Conservation (phyloP, 2,888 invertebrate genomes). For the Ophion costatus region DNA sequence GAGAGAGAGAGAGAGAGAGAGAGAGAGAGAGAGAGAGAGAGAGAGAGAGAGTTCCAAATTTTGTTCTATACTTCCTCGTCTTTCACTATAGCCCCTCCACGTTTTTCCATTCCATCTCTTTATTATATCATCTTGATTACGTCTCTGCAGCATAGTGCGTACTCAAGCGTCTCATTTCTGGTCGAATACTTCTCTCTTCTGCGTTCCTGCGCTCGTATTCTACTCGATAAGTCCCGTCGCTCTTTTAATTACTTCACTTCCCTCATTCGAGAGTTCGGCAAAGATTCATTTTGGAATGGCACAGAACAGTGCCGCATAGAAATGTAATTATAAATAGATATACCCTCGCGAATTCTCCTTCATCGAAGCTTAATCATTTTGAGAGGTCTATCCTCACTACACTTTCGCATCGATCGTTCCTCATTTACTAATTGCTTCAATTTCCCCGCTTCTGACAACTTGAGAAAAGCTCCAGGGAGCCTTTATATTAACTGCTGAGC, state of each 20-base stretch:
- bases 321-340: not conserved
- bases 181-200: slow-evolving; percentile 38
- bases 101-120: slow-evolving; percentile 39
- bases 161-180: slow-evolving; percentile 32
- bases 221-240: slow-evolving; percentile 34
- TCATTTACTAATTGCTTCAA: slow-evolving; percentile 19
- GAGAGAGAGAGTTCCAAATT: slow-evolving; percentile 16
- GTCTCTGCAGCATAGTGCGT: slow-evolving; percentile 37
- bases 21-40: not conserved
- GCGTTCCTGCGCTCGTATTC: slow-evolving; percentile 13
- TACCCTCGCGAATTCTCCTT: not conserved
- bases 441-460: not conserved
- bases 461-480: not conserved
- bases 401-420: slow-evolving; percentile 10
- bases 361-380: slow-evolving; percentile 11
- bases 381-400: not conserved
- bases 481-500: not conserved
- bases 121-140: slow-evolving; percentile 58
- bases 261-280: slow-evolving; percentile 11
- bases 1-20: not conserved
- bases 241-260: slow-evolving; percentile 49
- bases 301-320: not conserved
- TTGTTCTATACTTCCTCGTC: slow-evolving; percentile 44
- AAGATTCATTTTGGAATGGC: slow-evolving; percentile 29
- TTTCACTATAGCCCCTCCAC: slow-evolving; percentile 7